Base-by-base conservation (phyloP, 2,797 vertebrate genomes). In the Sternotherus odoratus region DNA sequence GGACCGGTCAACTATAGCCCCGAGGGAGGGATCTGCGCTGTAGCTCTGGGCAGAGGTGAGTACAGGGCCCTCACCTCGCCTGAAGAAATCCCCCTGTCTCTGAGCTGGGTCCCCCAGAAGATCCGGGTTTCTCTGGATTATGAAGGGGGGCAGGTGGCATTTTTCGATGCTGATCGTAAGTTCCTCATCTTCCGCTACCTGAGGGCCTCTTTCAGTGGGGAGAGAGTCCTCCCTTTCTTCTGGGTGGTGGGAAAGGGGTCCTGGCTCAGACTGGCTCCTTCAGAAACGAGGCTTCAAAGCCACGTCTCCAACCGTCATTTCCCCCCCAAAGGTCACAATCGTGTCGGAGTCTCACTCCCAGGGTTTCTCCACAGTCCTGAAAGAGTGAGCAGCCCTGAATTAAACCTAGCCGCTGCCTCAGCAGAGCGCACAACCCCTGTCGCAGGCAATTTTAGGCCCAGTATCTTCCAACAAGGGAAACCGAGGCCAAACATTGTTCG, bases 21-120 rank as follows among this genome's bases (percentile, higher is more conserved):
- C 11, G 88, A 78, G 75, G 66, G 77, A 60, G 77, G 88, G n/a
- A 86, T 88, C 72, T 95, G 88, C 88, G 77, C 88, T n/a, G 48
- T 91, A 53, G 78, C 53, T 49, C 56, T 82, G 24, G 51, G 84
- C 53, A 83, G 60, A 26, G 77, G 86, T 24, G 78, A 87, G 39
- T 83, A 80, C 13, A 75, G 77, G 17, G 82, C 56, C 6, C 91
- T 91, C 48, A 95, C 88, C 17, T 15, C n/a, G 3, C 83, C 72
- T 21, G 49, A 89, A 21, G 63, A 36, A 66, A 91, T 81, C 39
- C 69, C 82, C 24, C 57, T 85, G 88, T 69, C 72, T 5, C 74
- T 86, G 26, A 33, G 28, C 17, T n/a, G 50, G 54, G 85, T 50
- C 13, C 85, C 82, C 46, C 50, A 50, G 23, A 83, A 26, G 77